Evolutionary conservation across 1,140 invertebrate genomes (phyloP), one percentile per base, ranked within the genome.

Genomic region (Heliconius melpomene): DNA sequence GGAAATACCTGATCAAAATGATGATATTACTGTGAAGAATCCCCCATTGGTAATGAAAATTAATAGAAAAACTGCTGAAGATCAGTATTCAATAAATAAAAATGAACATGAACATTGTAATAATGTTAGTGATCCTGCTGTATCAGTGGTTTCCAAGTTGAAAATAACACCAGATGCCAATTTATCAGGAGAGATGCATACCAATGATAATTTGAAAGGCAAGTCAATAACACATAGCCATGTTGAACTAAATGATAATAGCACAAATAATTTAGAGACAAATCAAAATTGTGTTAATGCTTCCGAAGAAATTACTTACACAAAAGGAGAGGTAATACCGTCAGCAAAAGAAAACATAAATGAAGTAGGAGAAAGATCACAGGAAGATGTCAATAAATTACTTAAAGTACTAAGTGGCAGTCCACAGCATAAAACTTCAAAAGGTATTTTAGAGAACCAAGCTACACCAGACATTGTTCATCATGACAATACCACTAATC

Each of bases 11-110:
- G 88, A 90, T 76, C 86, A 89, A 13, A 76, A 32, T 81, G 85
- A 87, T 77, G 90, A 92, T 71, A 84, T 72, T 72, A 23, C 78
- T 71, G 20, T 82, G n/a, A 93, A 92, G 85, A 90, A 94, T 85
- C 93, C 92, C 75, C 93, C 92, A 50, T 80, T 93, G 73, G 81
- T 94, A n/a, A 93, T 94, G 91, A 94, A 93, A 89, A 92, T 94
- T 79, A 94, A 93, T 80, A 91, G 91, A 82, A 94, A 93, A 86
- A 77, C 88, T 75, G 87, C 79, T 85, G 91, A 93, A 78, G 87
- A 74, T 72, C 72, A 85, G 70, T 81, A 83, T 60, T 82, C 54
- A 78, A 81, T 83, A 70, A 80, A 85, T 82, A 86, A 87, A 77
- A 82, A 85, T 29, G 81, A 75, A 50, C 75, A 74, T 79, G 81